Evolutionary conservation across 2,888 invertebrate species (phyloP).

Genomic region (Heliothis peltigera): DNA sequence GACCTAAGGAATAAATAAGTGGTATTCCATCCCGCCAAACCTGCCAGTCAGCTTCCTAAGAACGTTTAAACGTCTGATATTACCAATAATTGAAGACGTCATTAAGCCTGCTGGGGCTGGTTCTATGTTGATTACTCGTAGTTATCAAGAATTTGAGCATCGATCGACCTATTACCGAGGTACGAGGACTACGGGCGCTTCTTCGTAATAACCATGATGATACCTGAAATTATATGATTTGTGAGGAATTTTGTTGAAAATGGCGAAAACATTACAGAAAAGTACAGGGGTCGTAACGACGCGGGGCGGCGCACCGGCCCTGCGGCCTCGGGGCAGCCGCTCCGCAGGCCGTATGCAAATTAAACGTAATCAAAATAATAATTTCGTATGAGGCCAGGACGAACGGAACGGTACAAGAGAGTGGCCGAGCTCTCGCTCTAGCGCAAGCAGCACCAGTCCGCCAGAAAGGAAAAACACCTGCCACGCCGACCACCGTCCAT

Average conservation of each 20-base stretch:
- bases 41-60: constrained; percentile 85
- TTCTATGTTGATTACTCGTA: constrained; percentile 88
- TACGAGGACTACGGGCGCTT: constrained; percentile 85
- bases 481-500: constrained; percentile 65
- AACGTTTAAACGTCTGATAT: constrained; percentile 87
- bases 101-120: constrained; percentile 85
- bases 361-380: constrained; percentile 90
- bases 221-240: constrained; percentile 89
- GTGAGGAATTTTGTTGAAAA: constrained; percentile 90
- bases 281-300: constrained; percentile 87
- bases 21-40: constrained; percentile 67
- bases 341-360: constrained; percentile 87
- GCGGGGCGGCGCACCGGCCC: constrained; percentile 77
- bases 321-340: constrained; percentile 77
- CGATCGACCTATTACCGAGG: constrained; percentile 84
- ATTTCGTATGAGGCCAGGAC: constrained; percentile 80
- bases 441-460: constrained; percentile 62
- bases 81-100: constrained; percentile 88
- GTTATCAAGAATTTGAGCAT: constrained; percentile 88
- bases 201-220: constrained; percentile 89
- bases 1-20: constrained; percentile 75
- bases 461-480: constrained; percentile 76
- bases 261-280: constrained; percentile 90
- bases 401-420: constrained; percentile 68
- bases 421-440: constrained; percentile 74